phyloP scores from a whole-genome alignment of 2,797 vertebrate genomes.

The Acomys russatus region DNA sequence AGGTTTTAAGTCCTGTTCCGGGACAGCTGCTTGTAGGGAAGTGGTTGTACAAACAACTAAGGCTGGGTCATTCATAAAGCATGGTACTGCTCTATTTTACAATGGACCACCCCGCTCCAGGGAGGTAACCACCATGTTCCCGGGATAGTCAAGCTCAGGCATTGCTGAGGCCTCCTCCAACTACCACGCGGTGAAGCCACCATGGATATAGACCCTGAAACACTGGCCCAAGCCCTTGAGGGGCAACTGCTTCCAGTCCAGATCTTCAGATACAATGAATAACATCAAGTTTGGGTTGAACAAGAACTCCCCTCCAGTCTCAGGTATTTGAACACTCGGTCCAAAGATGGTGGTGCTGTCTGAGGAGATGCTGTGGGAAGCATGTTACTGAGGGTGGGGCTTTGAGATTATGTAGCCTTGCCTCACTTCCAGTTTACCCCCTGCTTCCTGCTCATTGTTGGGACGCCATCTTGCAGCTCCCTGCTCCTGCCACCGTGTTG shows the following conservation, averaged over 20 bases:
- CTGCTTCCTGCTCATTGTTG: background rate
- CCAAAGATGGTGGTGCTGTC: background rate
- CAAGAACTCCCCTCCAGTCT: background rate
- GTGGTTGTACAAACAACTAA: no score
- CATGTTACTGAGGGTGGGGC: background rate
- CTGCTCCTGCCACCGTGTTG: background rate
- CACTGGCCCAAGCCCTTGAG: no score
- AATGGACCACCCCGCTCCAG: rapidly evolving
- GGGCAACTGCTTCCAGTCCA: rapidly evolving
- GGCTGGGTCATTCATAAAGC: background rate
- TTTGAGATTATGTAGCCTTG: background rate
- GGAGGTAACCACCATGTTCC: rapidly evolving
- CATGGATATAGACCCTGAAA: background rate
- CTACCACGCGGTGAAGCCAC: rapidly evolving
- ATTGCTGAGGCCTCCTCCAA: background rate
- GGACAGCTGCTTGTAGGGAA: background rate
- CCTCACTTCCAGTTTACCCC: background rate
- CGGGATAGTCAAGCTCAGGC: rapidly evolving
- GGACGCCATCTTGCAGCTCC: no score
- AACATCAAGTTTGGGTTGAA: rapidly evolving
- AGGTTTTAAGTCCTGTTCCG: no score
- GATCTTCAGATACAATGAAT: rapidly evolving
- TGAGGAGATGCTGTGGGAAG: background rate
- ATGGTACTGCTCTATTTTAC: background rate
- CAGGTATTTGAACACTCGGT: background rate